phyloP scores from a whole-genome alignment of 2,113 vertebrate genomes.

The Callorhinus ursinus region DNA sequence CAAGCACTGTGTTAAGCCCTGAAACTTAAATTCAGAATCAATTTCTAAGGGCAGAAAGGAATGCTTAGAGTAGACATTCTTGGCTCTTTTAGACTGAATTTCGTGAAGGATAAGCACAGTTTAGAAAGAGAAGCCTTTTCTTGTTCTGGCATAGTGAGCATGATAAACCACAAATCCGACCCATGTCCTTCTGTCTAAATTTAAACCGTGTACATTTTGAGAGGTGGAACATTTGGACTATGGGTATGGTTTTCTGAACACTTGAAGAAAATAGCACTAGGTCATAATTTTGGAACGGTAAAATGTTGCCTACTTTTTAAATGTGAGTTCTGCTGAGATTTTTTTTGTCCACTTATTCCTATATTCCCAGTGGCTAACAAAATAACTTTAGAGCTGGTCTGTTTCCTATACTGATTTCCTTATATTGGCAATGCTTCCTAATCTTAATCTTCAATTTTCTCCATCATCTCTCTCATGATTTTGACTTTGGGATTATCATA shows the following conservation, averaged over 20 bases:
- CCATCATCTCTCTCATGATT: not conserved
- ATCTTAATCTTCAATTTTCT: not conserved
- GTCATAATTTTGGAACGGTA: constrained; percentile 13
- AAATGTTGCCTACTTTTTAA: not conserved
- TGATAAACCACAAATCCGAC: not conserved
- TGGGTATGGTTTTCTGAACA: not conserved
- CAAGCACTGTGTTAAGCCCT: not conserved
- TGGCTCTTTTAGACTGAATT: not conserved
- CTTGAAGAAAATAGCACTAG: constrained; percentile 10
- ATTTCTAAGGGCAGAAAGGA: not conserved
- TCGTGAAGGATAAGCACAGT: not conserved
- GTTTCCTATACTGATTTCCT: not conserved
- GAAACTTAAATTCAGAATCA: not conserved
- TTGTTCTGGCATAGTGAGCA: not conserved
- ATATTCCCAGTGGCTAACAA: not conserved
- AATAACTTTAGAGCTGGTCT: not conserved
- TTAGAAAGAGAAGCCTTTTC: not conserved
- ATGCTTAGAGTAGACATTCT: not conserved
- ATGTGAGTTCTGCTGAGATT: not conserved
- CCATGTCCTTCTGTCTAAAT: constrained; percentile 26
- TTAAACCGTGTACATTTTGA: constrained; percentile 11
- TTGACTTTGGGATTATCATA: not conserved
- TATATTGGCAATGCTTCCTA: not conserved
- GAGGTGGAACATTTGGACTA: not conserved
- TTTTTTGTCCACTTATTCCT: not conserved